Percentiles rank a stretch among this genome's conserved stretches.
Conservation (phyloP, 2,113 vertebrate genomes). For the Zosterops hypoxanthus region DNA sequence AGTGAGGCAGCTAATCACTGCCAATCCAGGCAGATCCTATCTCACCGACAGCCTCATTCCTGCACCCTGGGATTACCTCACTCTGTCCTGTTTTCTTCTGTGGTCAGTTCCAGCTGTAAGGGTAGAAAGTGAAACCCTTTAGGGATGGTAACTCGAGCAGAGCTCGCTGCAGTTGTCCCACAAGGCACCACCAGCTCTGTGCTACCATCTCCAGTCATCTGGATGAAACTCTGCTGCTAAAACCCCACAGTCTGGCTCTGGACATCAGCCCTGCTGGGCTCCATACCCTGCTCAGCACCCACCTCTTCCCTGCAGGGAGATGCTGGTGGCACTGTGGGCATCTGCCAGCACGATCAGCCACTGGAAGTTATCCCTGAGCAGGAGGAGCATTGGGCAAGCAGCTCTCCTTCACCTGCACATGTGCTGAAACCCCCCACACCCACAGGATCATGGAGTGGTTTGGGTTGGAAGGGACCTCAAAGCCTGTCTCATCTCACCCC, state of each 20-base stretch:
- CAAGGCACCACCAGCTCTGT: background rate
- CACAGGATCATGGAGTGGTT: background rate
- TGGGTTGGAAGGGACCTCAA: background rate
- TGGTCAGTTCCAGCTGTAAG: background rate
- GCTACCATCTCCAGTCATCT: background rate
- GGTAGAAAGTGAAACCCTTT: background rate
- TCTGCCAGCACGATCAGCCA: background rate
- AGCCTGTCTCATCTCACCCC: background rate
- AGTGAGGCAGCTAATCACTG: background rate
- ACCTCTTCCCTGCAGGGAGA: background rate
- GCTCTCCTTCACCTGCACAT: accelerated
- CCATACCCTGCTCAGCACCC: background rate
- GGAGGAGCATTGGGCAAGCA: background rate
- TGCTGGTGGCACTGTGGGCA: background rate
- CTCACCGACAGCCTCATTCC: background rate
- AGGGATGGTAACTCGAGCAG: background rate
- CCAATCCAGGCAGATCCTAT: background rate
- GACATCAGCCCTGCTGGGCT: background rate
- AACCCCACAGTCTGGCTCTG: background rate
- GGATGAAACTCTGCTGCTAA: background rate
- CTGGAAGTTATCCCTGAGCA: background rate
- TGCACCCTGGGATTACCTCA: background rate
- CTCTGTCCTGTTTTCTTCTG: background rate
- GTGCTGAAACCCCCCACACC: background rate
- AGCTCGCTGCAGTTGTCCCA: background rate